Evolutionary conservation across 2,797 vertebrate genomes (phyloP).

Genomic region (Melanotaenia boesemani): DNA sequence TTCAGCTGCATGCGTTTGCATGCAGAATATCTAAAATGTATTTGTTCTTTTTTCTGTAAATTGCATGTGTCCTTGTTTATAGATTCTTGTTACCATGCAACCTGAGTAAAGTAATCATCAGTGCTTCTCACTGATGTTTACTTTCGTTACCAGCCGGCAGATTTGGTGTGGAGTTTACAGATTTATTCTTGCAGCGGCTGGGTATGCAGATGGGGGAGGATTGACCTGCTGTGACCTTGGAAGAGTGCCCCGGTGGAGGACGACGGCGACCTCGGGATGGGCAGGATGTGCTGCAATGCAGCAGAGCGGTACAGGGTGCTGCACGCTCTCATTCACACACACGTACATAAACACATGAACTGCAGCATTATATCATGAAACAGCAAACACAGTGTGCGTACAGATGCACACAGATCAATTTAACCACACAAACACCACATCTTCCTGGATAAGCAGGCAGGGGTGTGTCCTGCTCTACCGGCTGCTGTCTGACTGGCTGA

Average conservation of each 20-base stretch:
- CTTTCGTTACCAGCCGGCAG: constrained; percentile 46
- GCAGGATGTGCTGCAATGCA: constrained; percentile 84
- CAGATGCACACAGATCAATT: constrained; percentile 39
- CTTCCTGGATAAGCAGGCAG: constrained; percentile 42
- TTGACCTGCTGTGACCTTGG: constrained; percentile 81
- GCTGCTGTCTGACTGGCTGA: constrained; percentile 44
- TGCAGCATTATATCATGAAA: constrained; percentile 23
- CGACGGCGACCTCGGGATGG: constrained; percentile 72
- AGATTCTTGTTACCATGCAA: constrained; percentile 35
- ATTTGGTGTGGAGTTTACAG: constrained; percentile 69
- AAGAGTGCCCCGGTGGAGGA: constrained; percentile 69
- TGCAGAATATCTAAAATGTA: constrained; percentile 29
- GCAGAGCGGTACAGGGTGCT: constrained; percentile 78
- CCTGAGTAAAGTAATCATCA: constrained; percentile 5
- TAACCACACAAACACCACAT: constrained; percentile 13
- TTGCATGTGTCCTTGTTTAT: constrained; percentile 38
- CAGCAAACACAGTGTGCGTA: neutral
- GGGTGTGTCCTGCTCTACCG: constrained; percentile 67
- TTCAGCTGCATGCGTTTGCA: constrained; percentile 35
- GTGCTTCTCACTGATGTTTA: constrained; percentile 39
- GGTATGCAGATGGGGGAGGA: constrained; percentile 77
- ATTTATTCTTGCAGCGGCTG: constrained; percentile 60
- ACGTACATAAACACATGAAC: constrained; percentile 33
- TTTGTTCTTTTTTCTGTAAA: constrained; percentile 41
- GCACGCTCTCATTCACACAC: constrained; percentile 55